Base-by-base conservation (phyloP, 2,113 vertebrate genomes). In the Myiagra hebetior region DNA sequence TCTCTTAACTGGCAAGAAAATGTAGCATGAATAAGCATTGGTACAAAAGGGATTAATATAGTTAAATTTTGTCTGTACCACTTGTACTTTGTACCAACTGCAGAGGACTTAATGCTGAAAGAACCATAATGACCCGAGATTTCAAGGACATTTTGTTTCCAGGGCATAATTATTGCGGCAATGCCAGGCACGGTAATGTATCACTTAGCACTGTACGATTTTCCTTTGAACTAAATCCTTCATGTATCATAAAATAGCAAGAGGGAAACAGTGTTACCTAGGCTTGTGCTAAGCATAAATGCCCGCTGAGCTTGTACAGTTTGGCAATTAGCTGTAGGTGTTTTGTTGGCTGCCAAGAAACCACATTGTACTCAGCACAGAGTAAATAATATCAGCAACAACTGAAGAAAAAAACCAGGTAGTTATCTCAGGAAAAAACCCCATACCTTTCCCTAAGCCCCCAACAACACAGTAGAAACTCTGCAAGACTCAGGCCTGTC, bases 101-200 rank as follows among this genome's bases (percentile, higher is more conserved):
- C 30, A 46, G 60, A 89, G 79, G 60, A 88, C 62, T 57, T 56
- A 44, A 78, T 59, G 39, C 39, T 74, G 77, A 85, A 94, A 78
- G 63, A 87, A 78, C 31, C 30, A 15, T 41, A 78, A 93, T 73
- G 60, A 87, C 59, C 72, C 30, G 14, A 50, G 72, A 93, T 42
- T 90, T 96, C 63, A 94, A 92, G 92, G 77, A 86, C 69, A 55
- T 93, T 91, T 91, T 94, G 76, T 82, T 97, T 94, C 91, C 52
- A 85, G 69, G 65, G 35, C 2, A 2, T 73, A 97, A 92, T 96
- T 87, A 91, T 19, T 77, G 56, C 2, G 7, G 63, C 50, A 72
- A 27, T 52, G 80, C 73, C 65, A 87, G 77, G 35, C 44, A 39
- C 30, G 20, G 39, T 89, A 95, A 87, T 87, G 77, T 88, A 84